Evolutionary conservation across 2,888 invertebrate species (phyloP).

Genomic region (Watsonalla binaria): DNA sequence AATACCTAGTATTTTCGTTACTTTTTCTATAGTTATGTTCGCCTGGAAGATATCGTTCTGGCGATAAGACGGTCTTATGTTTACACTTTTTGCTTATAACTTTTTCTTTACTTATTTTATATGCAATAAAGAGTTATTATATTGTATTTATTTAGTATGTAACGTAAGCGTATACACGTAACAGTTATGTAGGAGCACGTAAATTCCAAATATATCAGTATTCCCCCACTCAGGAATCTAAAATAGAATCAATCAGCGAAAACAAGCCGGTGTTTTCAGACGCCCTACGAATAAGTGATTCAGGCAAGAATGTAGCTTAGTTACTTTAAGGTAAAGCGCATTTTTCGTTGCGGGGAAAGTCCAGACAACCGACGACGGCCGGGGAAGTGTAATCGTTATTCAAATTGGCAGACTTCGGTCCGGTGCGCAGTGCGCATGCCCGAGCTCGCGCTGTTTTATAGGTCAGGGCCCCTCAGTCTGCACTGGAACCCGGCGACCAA

Average conservation of each 20-base stretch:
- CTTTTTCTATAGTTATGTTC: no score
- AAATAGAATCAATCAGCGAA: constrained; percentile 43
- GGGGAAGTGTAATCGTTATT: constrained; percentile 69
- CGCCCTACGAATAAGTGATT: neutral
- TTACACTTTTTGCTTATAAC: no score
- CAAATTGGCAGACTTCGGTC: constrained; percentile 60
- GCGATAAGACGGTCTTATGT: no score
- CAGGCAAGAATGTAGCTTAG: constrained; percentile 23
- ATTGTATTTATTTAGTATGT: no score
- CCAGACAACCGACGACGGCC: constrained; percentile 57
- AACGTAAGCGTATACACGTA: neutral
- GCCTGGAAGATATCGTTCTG: no score
- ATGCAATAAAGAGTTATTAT: no score
- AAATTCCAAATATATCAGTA: neutral
- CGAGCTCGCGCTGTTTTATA: constrained; percentile 52
- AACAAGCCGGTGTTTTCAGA: neutral
- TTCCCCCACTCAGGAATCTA: neutral
- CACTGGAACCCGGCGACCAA: constrained; percentile 58
- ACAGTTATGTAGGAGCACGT: neutral
- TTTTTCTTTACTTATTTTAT: no score
- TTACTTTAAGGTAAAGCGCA: constrained; percentile 28
- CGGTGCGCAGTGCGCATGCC: constrained; percentile 64
- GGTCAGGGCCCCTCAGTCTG: constrained; percentile 72
- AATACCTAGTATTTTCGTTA: no score
- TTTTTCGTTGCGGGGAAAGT: constrained; percentile 33